Conservation (phyloP, 2,888 invertebrate genomes). For the Hypomecis atomaria region DNA sequence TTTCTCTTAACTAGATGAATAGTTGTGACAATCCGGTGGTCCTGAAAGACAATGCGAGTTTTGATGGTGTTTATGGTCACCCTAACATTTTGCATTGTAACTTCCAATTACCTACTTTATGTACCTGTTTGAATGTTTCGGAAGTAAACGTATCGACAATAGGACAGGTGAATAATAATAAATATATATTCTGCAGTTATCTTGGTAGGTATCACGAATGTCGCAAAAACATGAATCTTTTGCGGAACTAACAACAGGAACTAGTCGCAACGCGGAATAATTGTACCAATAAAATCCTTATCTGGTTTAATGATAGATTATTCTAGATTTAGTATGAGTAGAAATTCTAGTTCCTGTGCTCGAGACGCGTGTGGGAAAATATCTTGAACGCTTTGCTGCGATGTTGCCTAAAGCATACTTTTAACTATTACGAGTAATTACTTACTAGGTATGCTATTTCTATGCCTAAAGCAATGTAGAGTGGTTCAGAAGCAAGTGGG, state of each 20-base stretch:
- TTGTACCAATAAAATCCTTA: slow-evolving; percentile 25
- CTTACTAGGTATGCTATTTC: too few species aligned
- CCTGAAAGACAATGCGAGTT: not conserved
- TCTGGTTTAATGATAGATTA: slow-evolving; percentile 27
- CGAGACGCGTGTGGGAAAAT: slow-evolving; percentile 11
- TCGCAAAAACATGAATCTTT: slow-evolving; percentile 35
- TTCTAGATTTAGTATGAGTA: slow-evolving; percentile 17
- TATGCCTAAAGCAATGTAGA: not conserved
- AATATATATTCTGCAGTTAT: slow-evolving; percentile 1
- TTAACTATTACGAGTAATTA: too few species aligned
- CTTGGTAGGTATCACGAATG: slow-evolving; percentile 23
- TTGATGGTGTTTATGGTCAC: slow-evolving; percentile 24
- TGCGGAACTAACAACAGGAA: slow-evolving; percentile 56
- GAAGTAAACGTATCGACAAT: slow-evolving; percentile 35
- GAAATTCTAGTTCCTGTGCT: slow-evolving; percentile 4
- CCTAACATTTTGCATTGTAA: slow-evolving; percentile 10
- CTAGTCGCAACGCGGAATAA: slow-evolving; percentile 45
- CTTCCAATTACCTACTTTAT: not conserved
- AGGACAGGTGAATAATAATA: not conserved
- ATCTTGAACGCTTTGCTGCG: not conserved
- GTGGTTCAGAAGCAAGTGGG: too few species aligned
- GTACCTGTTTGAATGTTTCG: slow-evolving; percentile 29
- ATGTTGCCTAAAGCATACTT: too few species aligned
- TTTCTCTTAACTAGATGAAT: too few species aligned
- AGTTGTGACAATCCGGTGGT: not conserved